A percentile compares a stretch with the other conserved stretches of the same genome.
phyloP scores from a whole-genome alignment of 2,113 vertebrate species.

The Apus apus region DNA sequence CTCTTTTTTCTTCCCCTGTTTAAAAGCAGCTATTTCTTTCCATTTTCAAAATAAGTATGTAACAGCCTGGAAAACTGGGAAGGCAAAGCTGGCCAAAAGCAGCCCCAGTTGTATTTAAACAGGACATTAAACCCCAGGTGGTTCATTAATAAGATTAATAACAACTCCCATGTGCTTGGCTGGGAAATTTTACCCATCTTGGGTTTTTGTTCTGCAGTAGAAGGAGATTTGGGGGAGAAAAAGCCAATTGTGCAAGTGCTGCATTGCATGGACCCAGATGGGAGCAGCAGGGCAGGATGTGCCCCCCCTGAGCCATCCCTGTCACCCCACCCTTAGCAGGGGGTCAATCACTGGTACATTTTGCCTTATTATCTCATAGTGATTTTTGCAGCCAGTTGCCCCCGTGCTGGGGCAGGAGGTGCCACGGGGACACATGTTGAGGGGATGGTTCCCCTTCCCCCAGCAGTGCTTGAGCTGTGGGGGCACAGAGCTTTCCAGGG shows the following conservation, averaged over 20 bases:
- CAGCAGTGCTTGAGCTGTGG: not conserved
- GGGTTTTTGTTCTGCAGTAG: not conserved
- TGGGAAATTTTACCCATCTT: not conserved
- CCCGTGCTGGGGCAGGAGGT: not conserved
- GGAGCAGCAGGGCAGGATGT: fast-evolving
- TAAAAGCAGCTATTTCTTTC: not conserved
- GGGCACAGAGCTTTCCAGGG: not conserved
- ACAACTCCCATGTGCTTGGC: not conserved
- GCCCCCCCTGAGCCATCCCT: not conserved
- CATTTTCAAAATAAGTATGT: fast-evolving
- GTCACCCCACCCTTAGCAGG: fast-evolving
- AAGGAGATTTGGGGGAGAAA: not conserved
- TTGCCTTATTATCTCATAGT: fast-evolving
- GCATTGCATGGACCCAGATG: not conserved
- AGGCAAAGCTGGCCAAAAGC: not conserved
- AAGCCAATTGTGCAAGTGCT: fast-evolving
- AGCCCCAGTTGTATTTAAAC: not conserved
- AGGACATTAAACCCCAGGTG: not conserved
- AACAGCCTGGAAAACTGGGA: not conserved
- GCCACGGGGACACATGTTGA: fast-evolving
- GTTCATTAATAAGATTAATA: constrained; percentile 16
- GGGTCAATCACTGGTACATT: fast-evolving
- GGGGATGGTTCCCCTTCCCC: not conserved
- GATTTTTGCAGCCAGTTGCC: no score
- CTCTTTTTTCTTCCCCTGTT: fast-evolving